These are phyloP conservation scores for Sprattus sprattus DNA, from an alignment of 2,113 vertebrate species.

Conservation along the genomic window DNA sequence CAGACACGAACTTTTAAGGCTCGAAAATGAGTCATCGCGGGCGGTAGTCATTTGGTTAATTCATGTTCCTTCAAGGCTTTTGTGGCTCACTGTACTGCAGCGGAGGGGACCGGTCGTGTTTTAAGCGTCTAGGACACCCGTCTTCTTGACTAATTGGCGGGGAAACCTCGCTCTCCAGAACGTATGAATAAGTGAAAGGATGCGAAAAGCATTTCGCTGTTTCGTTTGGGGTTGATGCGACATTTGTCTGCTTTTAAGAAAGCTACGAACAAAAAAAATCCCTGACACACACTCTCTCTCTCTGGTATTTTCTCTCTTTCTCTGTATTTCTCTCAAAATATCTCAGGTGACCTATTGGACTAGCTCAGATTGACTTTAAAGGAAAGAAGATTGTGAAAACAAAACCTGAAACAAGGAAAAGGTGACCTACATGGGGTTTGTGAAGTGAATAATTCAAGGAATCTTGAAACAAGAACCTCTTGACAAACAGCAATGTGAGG, in stretches of 20 bases:
- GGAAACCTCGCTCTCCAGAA: not conserved
- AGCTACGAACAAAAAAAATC: not conserved
- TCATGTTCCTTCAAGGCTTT: not conserved
- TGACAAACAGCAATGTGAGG: not conserved
- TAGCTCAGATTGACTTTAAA: not conserved
- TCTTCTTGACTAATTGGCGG: not conserved
- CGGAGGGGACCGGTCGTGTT: not conserved
- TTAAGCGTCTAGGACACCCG: not conserved
- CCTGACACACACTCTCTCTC: not conserved
- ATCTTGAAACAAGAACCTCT: not conserved
- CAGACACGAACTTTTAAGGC: conserved; percentile 6
- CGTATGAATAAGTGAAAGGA: conserved; percentile 35
- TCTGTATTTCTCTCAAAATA: not conserved
- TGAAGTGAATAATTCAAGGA: not conserved
- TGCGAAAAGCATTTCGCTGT: conserved; percentile 26
- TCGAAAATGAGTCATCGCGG: not conserved
- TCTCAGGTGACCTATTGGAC: conserved; percentile 7
- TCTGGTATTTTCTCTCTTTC: too few relatives aligned
- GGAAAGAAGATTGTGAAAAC: not conserved
- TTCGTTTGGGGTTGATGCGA: not conserved
- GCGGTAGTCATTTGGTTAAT: not conserved
- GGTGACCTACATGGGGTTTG: not conserved
- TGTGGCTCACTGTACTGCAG: not conserved
- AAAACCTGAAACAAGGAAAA: not conserved
- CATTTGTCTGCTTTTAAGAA: not conserved